Percentiles rank a stretch among this genome's conserved stretches.
phyloP scores from a whole-genome alignment of 2,888 invertebrate genomes.

The Conistra vaccinii region DNA sequence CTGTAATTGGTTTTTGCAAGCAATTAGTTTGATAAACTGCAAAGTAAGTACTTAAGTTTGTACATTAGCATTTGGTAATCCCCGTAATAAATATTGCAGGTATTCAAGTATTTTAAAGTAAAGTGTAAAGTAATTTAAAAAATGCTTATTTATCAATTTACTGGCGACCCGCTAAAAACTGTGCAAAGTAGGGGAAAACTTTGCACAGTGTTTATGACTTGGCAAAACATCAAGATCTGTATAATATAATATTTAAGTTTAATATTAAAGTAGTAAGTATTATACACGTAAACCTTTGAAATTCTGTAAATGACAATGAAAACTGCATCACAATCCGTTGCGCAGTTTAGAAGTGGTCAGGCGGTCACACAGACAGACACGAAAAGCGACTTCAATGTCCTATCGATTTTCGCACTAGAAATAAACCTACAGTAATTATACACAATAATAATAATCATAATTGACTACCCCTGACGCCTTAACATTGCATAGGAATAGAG shows the following conservation, averaged over 20 bases:
- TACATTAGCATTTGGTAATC: conserved; percentile 29
- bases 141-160: not conserved
- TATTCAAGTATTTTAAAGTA: conserved; percentile 16
- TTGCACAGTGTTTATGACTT: not conserved
- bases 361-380: too few relatives aligned
- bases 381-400: not conserved
- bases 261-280: too few relatives aligned
- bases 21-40: conserved; percentile 38
- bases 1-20: conserved; percentile 22
- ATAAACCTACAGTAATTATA: not conserved
- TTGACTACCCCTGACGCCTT: not conserved
- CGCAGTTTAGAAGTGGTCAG: too few relatives aligned
- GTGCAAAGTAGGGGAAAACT: too few relatives aligned
- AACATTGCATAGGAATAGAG: not conserved
- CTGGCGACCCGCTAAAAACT: not conserved
- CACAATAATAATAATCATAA: not conserved
- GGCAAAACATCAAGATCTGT: not conserved
- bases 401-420: not conserved
- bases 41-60: conserved; percentile 38
- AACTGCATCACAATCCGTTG: too few relatives aligned
- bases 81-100: conserved; percentile 20
- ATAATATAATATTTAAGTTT: too few relatives aligned
- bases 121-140: not conserved
- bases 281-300: too few relatives aligned
- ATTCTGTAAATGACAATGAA: too few relatives aligned